phyloP scores from a whole-genome alignment of 1,140 invertebrate species.

The Bombus haemorrhoidalis region DNA sequence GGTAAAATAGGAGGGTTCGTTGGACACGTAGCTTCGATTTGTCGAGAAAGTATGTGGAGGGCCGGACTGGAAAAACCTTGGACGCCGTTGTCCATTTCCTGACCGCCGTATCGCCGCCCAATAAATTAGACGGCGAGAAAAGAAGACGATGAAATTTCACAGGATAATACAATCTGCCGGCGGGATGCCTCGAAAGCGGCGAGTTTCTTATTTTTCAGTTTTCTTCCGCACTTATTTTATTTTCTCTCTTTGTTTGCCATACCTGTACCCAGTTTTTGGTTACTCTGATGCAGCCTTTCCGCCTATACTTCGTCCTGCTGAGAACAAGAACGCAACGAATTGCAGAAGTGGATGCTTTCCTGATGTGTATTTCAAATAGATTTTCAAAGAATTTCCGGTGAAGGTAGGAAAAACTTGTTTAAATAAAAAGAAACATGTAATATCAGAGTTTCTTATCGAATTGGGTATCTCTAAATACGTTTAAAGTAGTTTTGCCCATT shows the following conservation, averaged over 20 bases:
- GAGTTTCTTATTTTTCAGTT: slow-evolving; percentile 52
- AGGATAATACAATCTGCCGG: slow-evolving; percentile 47
- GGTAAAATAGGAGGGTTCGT: background rate
- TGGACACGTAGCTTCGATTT: slow-evolving; percentile 28
- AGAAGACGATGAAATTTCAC: slow-evolving; percentile 39
- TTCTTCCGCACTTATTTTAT: slow-evolving; percentile 2
- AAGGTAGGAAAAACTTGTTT: background rate
- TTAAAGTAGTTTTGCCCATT: background rate
- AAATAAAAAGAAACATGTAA: background rate
- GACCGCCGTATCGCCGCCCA: slow-evolving; percentile 30
- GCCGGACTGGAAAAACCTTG: slow-evolving; percentile 2
- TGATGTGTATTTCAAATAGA: background rate
- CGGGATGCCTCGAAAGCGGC: slow-evolving; percentile 12
- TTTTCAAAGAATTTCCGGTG: background rate
- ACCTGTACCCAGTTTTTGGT: background rate
- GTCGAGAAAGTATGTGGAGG: slow-evolving; percentile 11
- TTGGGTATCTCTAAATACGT: background rate
- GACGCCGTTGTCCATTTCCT: slow-evolving; percentile 34
- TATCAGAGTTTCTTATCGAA: background rate
- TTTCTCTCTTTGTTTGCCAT: background rate
- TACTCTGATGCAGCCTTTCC: background rate
- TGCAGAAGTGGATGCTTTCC: background rate
- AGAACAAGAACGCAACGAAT: background rate
- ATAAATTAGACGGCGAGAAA: slow-evolving; percentile 45
- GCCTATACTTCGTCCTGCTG: background rate